phyloP scores from a whole-genome alignment of 2,888 invertebrate species.

The Hydrotaea cyrtoneurina region DNA sequence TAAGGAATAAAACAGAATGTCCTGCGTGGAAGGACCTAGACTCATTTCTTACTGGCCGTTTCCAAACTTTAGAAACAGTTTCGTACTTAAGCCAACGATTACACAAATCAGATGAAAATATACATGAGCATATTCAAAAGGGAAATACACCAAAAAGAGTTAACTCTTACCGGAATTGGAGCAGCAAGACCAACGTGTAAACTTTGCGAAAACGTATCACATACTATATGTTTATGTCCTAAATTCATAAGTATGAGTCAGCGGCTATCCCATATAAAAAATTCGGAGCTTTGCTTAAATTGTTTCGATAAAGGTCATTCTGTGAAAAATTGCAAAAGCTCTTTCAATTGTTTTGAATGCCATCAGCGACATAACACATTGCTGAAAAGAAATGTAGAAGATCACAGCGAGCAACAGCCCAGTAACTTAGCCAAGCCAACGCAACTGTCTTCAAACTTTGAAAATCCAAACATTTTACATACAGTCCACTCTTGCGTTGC shows the following conservation, averaged over 20 bases:
- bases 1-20: not conserved
- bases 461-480: too few species aligned
- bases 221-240: conserved; percentile 32
- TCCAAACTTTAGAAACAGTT: not conserved
- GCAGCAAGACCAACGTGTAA: not conserved
- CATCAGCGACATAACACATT: not conserved
- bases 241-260: conserved; percentile 16
- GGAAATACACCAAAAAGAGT: not conserved
- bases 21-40: not conserved
- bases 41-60: not conserved
- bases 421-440: not conserved
- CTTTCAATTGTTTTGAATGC: not conserved
- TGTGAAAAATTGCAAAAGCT: not conserved
- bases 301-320: conserved; percentile 25
- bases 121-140: too few species aligned
- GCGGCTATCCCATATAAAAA: not conserved
- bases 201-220: not conserved
- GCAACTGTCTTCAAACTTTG: not conserved
- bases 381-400: not conserved
- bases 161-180: not conserved
- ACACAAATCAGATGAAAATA: too few species aligned
- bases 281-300: conserved; percentile 14
- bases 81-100: too few species aligned
- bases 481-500: conserved; percentile 9
- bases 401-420: not conserved